These are phyloP conservation scores for Aurelia sp. DNA, from an alignment of 30 jellyfish, hydroid and myxozoan genomes.

Conservation along the genomic window DNA sequence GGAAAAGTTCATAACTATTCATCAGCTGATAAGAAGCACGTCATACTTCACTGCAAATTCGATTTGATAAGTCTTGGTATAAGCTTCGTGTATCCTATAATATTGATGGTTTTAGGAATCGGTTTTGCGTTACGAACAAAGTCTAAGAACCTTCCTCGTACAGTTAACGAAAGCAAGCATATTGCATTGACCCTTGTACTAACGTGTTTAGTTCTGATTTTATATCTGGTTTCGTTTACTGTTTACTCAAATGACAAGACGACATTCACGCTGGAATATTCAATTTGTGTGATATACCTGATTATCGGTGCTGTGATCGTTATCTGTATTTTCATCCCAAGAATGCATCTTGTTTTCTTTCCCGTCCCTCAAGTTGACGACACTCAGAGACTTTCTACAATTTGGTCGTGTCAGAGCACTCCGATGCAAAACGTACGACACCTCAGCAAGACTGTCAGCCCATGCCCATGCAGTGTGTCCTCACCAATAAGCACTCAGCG, in stretches of 20 bases:
- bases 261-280: conserved; percentile 29
- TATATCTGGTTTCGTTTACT: conserved; percentile 26
- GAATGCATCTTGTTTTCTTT: neutral
- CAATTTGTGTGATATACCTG: conserved; percentile 24
- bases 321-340: conserved; percentile 31
- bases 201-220: conserved; percentile 18
- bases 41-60: conserved; percentile 35
- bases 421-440: too few relatives aligned
- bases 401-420: too few relatives aligned
- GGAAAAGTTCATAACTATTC: conserved; percentile 10
- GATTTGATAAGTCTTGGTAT: conserved; percentile 13
- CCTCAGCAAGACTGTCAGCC: too few relatives aligned
- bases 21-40: conserved; percentile 19
- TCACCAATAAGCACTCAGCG: too few relatives aligned
- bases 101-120: conserved; percentile 23
- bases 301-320: conserved; percentile 22
- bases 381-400: too few relatives aligned
- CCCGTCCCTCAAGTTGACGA: too few relatives aligned
- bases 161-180: conserved; percentile 37
- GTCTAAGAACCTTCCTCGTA: conserved; percentile 17
- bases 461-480: too few relatives aligned
- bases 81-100: conserved; percentile 29
- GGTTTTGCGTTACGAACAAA: conserved; percentile 29
- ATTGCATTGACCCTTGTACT: conserved; percentile 18
- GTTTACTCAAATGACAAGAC: conserved; percentile 7